phyloP scores from a whole-genome alignment of 2,113 vertebrate species.

The Myodes glareolus region DNA sequence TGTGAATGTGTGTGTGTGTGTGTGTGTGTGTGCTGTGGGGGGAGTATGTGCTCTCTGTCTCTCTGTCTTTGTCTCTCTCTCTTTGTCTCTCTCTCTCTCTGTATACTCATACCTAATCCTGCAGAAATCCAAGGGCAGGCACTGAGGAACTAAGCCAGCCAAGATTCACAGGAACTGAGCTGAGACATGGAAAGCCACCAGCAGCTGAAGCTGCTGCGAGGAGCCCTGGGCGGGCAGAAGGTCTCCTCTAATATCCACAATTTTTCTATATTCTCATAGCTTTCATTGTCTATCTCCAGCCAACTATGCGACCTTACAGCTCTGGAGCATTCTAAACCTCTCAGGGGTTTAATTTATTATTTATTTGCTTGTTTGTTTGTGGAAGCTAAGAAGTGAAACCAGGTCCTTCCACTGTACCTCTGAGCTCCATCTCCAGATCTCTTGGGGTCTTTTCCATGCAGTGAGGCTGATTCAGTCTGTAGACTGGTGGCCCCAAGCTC shows the following conservation, averaged over 20 bases:
- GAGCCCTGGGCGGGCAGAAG: no score
- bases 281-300: not conserved
- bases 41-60: no score
- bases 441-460: not conserved
- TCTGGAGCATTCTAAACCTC: not conserved
- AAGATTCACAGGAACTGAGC: not conserved
- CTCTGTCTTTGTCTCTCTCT: no score
- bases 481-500: not conserved
- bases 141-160: not conserved
- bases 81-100: not conserved
- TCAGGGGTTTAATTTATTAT: not conserved
- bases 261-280: not conserved
- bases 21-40: no score
- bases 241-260: no score
- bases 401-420: not conserved
- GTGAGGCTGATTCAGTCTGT: not conserved
- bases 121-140: slow-evolving; percentile 3
- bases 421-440: not conserved
- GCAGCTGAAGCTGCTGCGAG: not conserved
- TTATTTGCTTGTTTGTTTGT: not conserved
- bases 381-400: not conserved
- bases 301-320: not conserved
- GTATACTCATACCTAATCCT: not conserved
- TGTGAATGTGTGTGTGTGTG: no score
- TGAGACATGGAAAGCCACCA: not conserved